These are phyloP conservation scores for Lochmaea crataegi DNA, from an alignment of 2,888 invertebrate genomes.

Conservation along the genomic window DNA sequence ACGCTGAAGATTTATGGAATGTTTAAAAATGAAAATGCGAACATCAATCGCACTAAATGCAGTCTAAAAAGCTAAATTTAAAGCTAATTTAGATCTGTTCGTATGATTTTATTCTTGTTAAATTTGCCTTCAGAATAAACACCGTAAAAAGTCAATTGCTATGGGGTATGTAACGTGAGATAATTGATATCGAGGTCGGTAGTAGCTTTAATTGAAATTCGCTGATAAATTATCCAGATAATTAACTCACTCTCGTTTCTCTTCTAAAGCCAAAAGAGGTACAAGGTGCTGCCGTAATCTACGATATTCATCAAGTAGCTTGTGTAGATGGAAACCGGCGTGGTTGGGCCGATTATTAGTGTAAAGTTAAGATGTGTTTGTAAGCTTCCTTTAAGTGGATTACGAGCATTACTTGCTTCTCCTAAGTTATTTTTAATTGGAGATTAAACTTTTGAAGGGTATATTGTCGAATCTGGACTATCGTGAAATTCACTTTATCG, in stretches of 20 bases:
- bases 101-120: too few relatives aligned
- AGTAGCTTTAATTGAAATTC: conserved; percentile 38
- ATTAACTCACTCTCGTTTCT: conserved; percentile 23
- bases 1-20: not conserved
- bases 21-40: too few relatives aligned
- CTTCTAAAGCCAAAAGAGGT: conserved; percentile 34
- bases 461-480: too few relatives aligned
- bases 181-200: conserved; percentile 12
- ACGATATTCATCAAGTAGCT: conserved; percentile 44
- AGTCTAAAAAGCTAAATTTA: too few relatives aligned
- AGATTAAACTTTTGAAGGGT: not conserved
- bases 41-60: too few relatives aligned
- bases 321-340: conserved; percentile 35
- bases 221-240: conserved; percentile 40
- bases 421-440: conserved; percentile 32
- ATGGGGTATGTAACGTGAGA: not conserved
- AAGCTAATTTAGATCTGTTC: too few relatives aligned
- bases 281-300: conserved; percentile 40
- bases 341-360: conserved; percentile 36
- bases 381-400: conserved; percentile 39
- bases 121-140: too few relatives aligned
- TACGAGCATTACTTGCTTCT: conserved; percentile 28
- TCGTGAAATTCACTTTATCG: too few relatives aligned
- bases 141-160: too few relatives aligned
- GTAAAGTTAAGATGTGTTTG: conserved; percentile 41